Evolutionary conservation across 2,113 vertebrate genomes (phyloP), one percentile per base, ranked within the genome.

Genomic region (Melierax canorus): DNA sequence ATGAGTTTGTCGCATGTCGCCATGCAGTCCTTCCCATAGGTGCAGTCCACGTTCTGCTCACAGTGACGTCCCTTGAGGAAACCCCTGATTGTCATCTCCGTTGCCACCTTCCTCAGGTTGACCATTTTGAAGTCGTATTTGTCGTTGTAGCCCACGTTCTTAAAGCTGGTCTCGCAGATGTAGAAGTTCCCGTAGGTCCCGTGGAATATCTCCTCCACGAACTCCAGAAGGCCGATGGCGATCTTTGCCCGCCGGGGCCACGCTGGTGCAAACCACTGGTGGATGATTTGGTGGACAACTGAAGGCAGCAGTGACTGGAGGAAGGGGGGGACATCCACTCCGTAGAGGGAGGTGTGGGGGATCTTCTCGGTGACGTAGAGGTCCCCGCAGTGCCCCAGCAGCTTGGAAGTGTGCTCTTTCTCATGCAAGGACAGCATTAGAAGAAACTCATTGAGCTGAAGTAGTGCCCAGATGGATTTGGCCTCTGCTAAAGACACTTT

Each of bases 141-240:
- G 51, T 98, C 97, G 0, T 99, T 99, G 98, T 99, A 99, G 97
- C 99, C 99, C 92, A 99, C 98, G 12, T 99, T 99, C 48, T 97
- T 97, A 17, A 98, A 98, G 74, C 98, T 98, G 24, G 99, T 97
- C 64, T 99, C 99, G 1, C 99, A 99, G 97, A 99, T 99, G 77
- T 99, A 99, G 98, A 99, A 99, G 87, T 95, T 99, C 18, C 99
- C 99, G 0, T 99, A 99, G 48, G 99, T 96, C 2, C 99, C 99
- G 0, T 99, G 99, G 97, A 99, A 99, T 13, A 99, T 99, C 92
- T 99, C 99, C 88, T 99, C 99, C 96, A 99, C 99, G 0, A 99
- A 99, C 93, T 99, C 99, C 97, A 99, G 97, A 23, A 99, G 98
- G 39, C 99, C 99, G 1, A 99, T 99, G 97, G 99, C 98, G 5